Evolutionary conservation across 2,888 invertebrate genomes (phyloP).

Genomic region (Orchesellides sinensis): DNA sequence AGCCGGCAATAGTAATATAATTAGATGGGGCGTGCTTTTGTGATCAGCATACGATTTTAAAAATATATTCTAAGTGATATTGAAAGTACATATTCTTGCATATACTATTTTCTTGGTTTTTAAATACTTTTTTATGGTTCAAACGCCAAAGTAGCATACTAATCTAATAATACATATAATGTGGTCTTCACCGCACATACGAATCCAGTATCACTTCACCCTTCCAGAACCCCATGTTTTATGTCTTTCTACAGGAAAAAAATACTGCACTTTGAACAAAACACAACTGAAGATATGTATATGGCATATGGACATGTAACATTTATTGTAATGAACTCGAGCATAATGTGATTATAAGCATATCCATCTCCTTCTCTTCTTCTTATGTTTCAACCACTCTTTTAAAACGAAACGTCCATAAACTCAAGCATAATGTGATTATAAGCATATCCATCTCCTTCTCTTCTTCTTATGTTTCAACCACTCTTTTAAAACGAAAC

Average conservation of each 20-base stretch:
- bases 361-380: conserved; percentile 36
- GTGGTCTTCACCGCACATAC: no score
- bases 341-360: conserved; percentile 52
- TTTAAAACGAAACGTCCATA: no score
- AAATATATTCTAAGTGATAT: no score
- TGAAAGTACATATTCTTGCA: no score
- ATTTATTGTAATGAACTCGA: conserved; percentile 12
- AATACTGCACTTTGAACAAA: conserved; percentile 21
- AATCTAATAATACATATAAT: no score
- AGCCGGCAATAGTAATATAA: no score
- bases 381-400: conserved; percentile 14
- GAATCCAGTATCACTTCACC: neutral
- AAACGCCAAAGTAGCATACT: neutral
- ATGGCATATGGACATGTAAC: neutral
- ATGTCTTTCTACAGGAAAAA: neutral
- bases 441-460: neutral
- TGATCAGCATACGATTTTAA: no score
- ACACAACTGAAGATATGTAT: neutral
- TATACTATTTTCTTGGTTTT: no score
- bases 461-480: conserved; percentile 23
- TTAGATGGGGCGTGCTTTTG: no score
- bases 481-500: conserved; percentile 22
- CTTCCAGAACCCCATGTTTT: neutral
- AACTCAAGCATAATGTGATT: conserved; percentile 16
- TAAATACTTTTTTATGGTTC: no score